These are phyloP conservation scores for Lycaena phlaeas DNA, from an alignment of 2,888 invertebrate genomes.

Conservation along the genomic window DNA sequence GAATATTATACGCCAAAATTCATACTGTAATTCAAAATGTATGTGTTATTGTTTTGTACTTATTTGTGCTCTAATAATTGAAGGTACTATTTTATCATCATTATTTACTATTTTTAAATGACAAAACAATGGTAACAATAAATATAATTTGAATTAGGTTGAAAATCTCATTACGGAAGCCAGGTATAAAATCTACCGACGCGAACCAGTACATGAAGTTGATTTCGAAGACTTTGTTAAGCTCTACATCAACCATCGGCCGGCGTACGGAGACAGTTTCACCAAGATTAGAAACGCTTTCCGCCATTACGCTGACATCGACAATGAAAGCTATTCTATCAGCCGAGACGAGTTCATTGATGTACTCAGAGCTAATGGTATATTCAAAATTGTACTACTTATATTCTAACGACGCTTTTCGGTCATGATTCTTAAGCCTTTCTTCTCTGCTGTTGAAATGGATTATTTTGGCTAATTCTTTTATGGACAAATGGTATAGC, in stretches of 20 bases:
- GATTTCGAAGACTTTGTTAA: conserved; percentile 78
- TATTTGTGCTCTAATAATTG: too few species aligned
- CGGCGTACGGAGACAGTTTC: conserved; percentile 67
- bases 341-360: conserved; percentile 51
- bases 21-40: too few species aligned
- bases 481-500: too few species aligned
- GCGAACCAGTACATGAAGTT: conserved; percentile 62
- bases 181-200: conserved; percentile 64
- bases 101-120: too few species aligned
- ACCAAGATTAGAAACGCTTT: conserved; percentile 62
- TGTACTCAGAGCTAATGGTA: conserved; percentile 45
- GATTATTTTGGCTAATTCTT: too few species aligned
- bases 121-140: neutral
- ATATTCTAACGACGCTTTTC: too few species aligned
- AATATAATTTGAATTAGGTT: conserved; percentile 43
- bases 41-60: too few species aligned
- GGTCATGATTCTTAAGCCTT: too few species aligned
- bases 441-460: too few species aligned
- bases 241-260: conserved; percentile 78
- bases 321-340: conserved; percentile 30
- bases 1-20: too few species aligned
- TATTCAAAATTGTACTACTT: too few species aligned
- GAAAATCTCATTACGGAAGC: conserved; percentile 75
- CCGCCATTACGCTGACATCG: conserved; percentile 39
- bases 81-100: too few species aligned